These are phyloP conservation scores for Cheilosia vulpina DNA, from an alignment of 2,888 invertebrate genomes.

Conservation along the genomic window DNA sequence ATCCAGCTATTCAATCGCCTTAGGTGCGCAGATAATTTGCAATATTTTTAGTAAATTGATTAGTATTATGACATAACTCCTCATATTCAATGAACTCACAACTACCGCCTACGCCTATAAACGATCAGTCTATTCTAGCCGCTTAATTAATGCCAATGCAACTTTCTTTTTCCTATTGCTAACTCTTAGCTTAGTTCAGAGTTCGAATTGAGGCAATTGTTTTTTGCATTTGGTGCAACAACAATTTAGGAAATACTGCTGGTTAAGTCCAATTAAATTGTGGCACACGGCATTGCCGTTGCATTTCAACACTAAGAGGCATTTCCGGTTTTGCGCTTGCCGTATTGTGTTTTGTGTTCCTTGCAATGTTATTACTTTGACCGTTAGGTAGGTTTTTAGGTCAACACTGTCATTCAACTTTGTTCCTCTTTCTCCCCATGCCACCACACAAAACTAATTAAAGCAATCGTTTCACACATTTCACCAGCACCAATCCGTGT, in stretches of 20 bases:
- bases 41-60: neutral
- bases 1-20: too few species aligned
- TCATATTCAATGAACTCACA: neutral
- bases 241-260: slow-evolving; percentile 3
- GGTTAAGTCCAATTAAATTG: slow-evolving; percentile 24
- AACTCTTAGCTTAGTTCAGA: slow-evolving; percentile 13
- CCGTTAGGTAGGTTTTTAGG: slow-evolving; percentile 71
- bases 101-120: neutral
- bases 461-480: slow-evolving; percentile 60
- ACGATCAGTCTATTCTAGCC: neutral
- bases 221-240: neutral
- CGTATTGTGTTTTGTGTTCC: slow-evolving; percentile 44
- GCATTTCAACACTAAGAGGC: slow-evolving; percentile 43
- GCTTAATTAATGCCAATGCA: slow-evolving; percentile 20
- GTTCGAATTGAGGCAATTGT: slow-evolving; percentile 1
- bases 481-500: slow-evolving; percentile 27
- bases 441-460: slow-evolving; percentile 40
- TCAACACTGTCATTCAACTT: slow-evolving; percentile 56
- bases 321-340: slow-evolving; percentile 50
- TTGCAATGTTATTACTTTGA: slow-evolving; percentile 57
- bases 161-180: slow-evolving; percentile 19
- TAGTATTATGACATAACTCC: neutral
- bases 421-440: slow-evolving; percentile 3
- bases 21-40: too few species aligned
- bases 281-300: neutral